Base-by-base conservation (phyloP, 2,797 vertebrate species). In the Neosilurus hyrtlii region DNA sequence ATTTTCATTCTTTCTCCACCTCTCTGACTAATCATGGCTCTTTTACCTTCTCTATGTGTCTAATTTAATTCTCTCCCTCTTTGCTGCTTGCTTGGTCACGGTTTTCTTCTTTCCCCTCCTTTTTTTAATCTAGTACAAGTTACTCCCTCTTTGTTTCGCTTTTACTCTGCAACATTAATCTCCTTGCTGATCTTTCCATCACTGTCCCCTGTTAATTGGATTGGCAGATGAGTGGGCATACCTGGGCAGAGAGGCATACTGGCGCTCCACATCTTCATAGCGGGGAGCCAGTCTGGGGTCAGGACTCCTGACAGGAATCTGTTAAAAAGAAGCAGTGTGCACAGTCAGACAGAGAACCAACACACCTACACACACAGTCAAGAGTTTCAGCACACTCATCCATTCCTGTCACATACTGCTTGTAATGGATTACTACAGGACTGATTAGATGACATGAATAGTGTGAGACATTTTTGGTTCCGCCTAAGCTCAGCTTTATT, bases 211-310 rank as follows among this genome's bases (percentile, higher is more conserved):
- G 56, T 15, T 49, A 26, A 59, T 37, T 66, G 52, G 37, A 70
- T 80, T 71, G 70, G 56, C 3, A n/a, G 74, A 79, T 63, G 65
- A 73, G 14, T n/a, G 51, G 22, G 15, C 85, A 80, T 95, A 96
- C 96, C 96, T 96, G 90, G 95, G 95, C 89, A 96, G 90, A 59
- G 96, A 96, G 9, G 95, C 94, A 3, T 96, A 96, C 86, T 96
- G 96, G 56, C 95, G 92, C 88, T 96, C 95, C 87, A 95, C 84
- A 30, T 94, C 95, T 82, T 96, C 95, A 7, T 92, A 95, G 73
- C 92, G 92, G 77, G 95, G 90, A 86, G 93, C 92, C 2, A 90
- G 75, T 26, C 87, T 94, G 65, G 92, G 93, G 81, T 95, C 94
- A 89, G 92, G 92, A 90, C 91, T 91, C 89, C 93, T 95, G 90